phyloP scores from a whole-genome alignment of 2,113 vertebrate species.

The Galemys pyrenaicus region DNA sequence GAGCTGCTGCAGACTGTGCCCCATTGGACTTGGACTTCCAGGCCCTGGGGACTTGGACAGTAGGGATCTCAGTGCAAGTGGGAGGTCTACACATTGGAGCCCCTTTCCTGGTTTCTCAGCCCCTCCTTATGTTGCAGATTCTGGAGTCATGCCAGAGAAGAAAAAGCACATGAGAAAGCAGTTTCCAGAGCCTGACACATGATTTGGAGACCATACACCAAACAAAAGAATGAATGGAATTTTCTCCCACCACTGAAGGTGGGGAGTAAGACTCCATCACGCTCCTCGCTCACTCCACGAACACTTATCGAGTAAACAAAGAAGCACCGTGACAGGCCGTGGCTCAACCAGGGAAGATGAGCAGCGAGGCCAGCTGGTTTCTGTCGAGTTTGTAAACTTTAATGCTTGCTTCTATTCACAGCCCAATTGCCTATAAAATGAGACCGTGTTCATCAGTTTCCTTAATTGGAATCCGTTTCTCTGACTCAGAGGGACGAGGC shows the following conservation, averaged over 20 bases:
- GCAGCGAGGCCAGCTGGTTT: background rate
- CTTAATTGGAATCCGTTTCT: background rate
- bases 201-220: background rate
- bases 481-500: background rate
- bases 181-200: fast-evolving
- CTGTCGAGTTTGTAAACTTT: background rate
- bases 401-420: background rate
- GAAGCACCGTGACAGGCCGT: fast-evolving
- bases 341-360: fast-evolving
- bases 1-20: background rate
- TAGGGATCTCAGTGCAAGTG: background rate
- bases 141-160: background rate
- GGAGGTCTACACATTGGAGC: background rate
- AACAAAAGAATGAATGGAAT: background rate
- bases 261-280: fast-evolving
- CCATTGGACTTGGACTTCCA: fast-evolving
- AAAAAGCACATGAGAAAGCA: fast-evolving
- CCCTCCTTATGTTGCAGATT: background rate
- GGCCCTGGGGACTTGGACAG: no score
- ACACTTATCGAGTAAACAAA: fast-evolving
- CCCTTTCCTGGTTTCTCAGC: no score
- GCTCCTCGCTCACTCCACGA: fast-evolving
- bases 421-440: slow-evolving; percentile 39
- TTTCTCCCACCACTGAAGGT: fast-evolving
- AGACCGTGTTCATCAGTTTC: background rate